phyloP scores from a whole-genome alignment of 2,888 invertebrate genomes.

The Philhelius pedissequus region DNA sequence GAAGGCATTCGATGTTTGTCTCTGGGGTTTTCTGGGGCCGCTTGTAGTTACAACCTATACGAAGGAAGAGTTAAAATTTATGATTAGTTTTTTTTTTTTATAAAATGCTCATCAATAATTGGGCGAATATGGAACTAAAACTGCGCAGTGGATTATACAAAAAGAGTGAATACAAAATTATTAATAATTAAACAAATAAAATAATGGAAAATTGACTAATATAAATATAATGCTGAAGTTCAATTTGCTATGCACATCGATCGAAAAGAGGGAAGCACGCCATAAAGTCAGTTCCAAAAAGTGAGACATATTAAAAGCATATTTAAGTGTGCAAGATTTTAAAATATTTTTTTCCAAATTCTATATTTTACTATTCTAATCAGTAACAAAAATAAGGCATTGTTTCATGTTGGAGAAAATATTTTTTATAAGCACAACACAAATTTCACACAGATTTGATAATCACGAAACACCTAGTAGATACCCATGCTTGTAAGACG shows the following conservation, averaged over 20 bases:
- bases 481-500: no score
- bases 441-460: no score
- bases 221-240: neutral
- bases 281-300: neutral
- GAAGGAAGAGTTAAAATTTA: slow-evolving; percentile 47
- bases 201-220: slow-evolving; percentile 3
- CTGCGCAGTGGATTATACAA: slow-evolving; percentile 60
- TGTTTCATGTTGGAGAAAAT: no score
- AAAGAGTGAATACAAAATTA: slow-evolving; percentile 52
- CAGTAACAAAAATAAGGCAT: neutral
- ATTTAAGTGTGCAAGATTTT: neutral
- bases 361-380: neutral
- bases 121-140: slow-evolving; percentile 19
- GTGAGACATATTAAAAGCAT: neutral
- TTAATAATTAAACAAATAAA: slow-evolving; percentile 7
- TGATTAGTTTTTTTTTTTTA: neutral
- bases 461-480: no score
- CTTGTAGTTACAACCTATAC: slow-evolving; percentile 87
- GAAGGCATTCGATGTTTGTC: slow-evolving; percentile 79
- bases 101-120: neutral
- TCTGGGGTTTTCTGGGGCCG: slow-evolving; percentile 89
- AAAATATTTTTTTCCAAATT: neutral
- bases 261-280: neutral
- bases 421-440: no score
- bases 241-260: slow-evolving; percentile 1